Evolutionary conservation across 2,888 invertebrate species (phyloP), one percentile per base, ranked within the genome.

Genomic region (Lithophane semibrunnea): DNA sequence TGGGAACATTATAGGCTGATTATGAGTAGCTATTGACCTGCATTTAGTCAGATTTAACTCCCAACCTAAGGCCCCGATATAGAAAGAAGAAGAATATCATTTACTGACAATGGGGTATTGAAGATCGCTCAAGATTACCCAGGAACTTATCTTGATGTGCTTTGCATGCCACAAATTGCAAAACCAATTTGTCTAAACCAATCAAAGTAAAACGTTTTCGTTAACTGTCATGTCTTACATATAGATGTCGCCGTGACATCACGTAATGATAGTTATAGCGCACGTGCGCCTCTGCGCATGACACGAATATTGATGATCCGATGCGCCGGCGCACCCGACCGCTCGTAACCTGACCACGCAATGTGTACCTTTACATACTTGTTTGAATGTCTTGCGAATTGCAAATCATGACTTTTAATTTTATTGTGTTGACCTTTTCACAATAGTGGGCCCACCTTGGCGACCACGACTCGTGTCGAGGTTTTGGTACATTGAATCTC

Each of bases 211-310:
- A 88, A 75, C 68, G 66, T 82, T 84, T 82, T 83, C 80, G 79
- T 88, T 86, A 83, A 88, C 82, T 80, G 85, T 83, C 85, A 84
- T 87, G 88, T 88, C 80, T 82, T 84, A 83, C 85, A 86, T 86
- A 88, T 88, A 72, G 83, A 86, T 86, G 84, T 85, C 74, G 76
- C 56, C 65, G 78, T 83, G 84, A 85, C 83, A 84, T 81, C 86
- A 86, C 79, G 81, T 89, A 88, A 87, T 83, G 83, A 84, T 79
- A 73, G 83, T 79, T 80, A 84, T 65, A 70, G 64, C 69, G 77
- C 88, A 87, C 90, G 88, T 86, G 87, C 79, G 79, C 10, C 73
- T 75, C 82, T 71, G 85, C 86, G 85, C 87, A 84, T 88, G 90
- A 84, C 83, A 75, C 71, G 82, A 88, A 88, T 90, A 84, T 60